Evolutionary conservation across 2,888 invertebrate species (phyloP).

Genomic region (Drosophila eohydei): DNA sequence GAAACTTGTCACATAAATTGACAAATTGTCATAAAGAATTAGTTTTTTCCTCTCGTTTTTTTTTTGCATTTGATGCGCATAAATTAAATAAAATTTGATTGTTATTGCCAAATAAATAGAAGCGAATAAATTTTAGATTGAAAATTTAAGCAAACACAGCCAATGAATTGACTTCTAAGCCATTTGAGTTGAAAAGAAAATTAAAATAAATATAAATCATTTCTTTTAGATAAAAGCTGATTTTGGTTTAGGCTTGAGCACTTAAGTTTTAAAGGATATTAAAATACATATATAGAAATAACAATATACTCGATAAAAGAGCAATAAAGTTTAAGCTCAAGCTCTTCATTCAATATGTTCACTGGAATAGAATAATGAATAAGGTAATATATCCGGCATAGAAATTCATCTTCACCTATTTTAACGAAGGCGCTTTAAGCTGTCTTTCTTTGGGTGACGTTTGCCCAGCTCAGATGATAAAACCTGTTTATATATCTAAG

Average conservation of each 20-base stretch:
- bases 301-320: background rate
- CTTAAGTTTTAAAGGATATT: background rate
- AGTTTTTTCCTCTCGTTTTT: background rate
- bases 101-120: slow-evolving; percentile 3
- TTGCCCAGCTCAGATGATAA: background rate
- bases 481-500: slow-evolving; percentile 5
- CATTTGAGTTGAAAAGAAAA: background rate
- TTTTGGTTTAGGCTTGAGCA: background rate
- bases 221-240: background rate
- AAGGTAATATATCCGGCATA: background rate
- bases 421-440: background rate
- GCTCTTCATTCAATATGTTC: background rate
- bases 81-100: slow-evolving; percentile 14
- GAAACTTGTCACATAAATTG: slow-evolving; percentile 22
- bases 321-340: background rate
- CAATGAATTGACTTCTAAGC: background rate
- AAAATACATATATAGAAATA: background rate
- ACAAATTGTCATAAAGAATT: slow-evolving; percentile 9
- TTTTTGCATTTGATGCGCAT: slow-evolving; percentile 11
- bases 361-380: background rate
- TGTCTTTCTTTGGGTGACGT: no score
- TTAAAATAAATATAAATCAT: slow-evolving; percentile 8
- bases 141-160: background rate
- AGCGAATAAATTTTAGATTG: background rate
- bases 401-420: background rate